Conservation (phyloP, 1,140 invertebrate species). For the Ostrea denselamellosa region DNA sequence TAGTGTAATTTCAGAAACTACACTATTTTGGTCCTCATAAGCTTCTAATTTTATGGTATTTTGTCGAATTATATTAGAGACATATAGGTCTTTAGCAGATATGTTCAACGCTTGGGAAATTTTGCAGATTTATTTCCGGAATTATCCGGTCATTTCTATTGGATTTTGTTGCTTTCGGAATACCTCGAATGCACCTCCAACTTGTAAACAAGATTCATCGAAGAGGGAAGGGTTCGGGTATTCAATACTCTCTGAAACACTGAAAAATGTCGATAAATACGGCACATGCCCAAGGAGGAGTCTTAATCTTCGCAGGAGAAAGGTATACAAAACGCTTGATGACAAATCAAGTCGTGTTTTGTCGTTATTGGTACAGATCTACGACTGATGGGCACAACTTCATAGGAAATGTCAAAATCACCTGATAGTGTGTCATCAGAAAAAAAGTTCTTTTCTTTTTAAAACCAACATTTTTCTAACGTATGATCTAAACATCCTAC, state of each 20-base stretch:
- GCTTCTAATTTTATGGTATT: no score
- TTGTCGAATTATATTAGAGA: no score
- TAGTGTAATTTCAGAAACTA: no score
- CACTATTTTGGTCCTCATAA: no score
- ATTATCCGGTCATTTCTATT: neutral
- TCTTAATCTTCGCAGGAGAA: constrained; percentile 94
- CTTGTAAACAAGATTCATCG: neutral
- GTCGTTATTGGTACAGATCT: no score
- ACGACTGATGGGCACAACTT: no score
- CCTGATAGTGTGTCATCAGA: neutral
- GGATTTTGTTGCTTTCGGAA: neutral
- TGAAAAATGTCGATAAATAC: constrained; percentile 92
- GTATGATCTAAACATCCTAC: no score
- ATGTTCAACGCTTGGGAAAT: no score
- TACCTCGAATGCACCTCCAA: neutral
- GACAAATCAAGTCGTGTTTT: neutral
- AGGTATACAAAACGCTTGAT: constrained; percentile 82
- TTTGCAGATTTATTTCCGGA: neutral
- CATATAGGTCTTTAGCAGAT: no score
- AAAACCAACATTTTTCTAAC: no score
- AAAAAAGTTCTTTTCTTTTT: no score
- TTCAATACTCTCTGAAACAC: neutral
- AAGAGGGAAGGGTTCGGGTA: neutral
- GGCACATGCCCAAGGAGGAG: constrained; percentile 93
- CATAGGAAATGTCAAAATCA: neutral